Conservation (phyloP, 2,113 vertebrate genomes). For the Damaliscus lunatus region DNA sequence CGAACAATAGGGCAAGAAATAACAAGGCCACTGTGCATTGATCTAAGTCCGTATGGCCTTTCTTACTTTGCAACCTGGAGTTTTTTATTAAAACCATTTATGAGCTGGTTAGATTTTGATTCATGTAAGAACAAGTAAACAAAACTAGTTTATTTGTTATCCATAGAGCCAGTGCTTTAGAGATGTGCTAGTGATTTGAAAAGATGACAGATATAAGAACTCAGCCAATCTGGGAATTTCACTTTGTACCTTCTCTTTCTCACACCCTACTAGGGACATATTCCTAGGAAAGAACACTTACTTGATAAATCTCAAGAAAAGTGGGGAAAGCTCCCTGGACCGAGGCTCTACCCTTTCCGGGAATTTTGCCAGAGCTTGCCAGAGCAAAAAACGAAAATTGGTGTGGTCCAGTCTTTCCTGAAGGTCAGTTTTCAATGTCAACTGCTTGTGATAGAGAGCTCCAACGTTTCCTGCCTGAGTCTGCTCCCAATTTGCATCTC, state of each 20-base stretch:
- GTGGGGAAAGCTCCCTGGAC: constrained; percentile 92
- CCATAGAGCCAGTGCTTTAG: neutral
- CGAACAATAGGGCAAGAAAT: neutral
- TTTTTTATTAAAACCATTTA: neutral
- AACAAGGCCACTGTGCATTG: neutral
- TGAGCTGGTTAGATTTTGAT: neutral
- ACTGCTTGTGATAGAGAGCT: constrained; percentile 84
- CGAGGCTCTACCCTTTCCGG: constrained; percentile 93
- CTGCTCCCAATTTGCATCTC: constrained; percentile 77
- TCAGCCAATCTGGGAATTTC: neutral
- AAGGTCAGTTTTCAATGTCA: constrained; percentile 77
- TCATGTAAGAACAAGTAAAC: neutral
- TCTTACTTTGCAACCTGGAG: neutral
- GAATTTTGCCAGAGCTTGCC: constrained; percentile 90
- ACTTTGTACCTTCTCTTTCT: neutral
- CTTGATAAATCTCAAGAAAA: constrained; percentile 95
- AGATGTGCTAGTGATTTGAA: neutral
- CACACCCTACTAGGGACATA: neutral
- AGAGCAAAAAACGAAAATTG: constrained; percentile 93
- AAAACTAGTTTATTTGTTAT: neutral
- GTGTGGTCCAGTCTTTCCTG: constrained; percentile 89
- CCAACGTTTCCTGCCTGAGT: constrained; percentile 81
- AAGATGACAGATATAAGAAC: neutral
- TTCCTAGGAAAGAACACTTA: constrained; percentile 63
- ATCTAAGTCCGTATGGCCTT: neutral